phyloP scores from a whole-genome alignment of 2,797 vertebrate species.

The Loris lydekkerianus region DNA sequence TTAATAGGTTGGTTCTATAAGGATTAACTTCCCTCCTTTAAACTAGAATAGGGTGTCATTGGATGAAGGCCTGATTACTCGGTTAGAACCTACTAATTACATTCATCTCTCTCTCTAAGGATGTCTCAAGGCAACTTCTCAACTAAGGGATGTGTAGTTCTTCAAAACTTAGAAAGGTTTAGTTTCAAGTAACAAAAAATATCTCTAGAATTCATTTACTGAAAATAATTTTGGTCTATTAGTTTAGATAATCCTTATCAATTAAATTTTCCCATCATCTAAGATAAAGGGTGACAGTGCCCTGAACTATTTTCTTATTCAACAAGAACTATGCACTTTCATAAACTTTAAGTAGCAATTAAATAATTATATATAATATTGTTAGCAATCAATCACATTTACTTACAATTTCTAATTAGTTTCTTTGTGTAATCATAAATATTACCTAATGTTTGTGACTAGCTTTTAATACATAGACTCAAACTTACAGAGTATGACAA shows the following conservation, averaged over 20 bases:
- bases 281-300: not conserved
- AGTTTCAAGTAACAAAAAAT: not conserved
- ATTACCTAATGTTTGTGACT: not conserved
- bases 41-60: not conserved
- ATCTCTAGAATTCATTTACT: not conserved
- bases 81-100: not conserved
- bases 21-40: not conserved
- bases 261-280: not conserved
- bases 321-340: not conserved
- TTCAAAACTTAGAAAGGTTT: not conserved
- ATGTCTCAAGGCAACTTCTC: not conserved
- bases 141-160: not conserved
- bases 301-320: not conserved
- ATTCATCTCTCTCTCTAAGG: not conserved
- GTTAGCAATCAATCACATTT: slow-evolving; percentile 37
- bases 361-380: not conserved
- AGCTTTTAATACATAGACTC: slow-evolving; percentile 4
- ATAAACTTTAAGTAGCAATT: slow-evolving; percentile 40
- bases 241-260: not conserved
- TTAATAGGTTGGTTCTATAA: not conserved
- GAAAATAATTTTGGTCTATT: not conserved
- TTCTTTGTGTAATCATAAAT: slow-evolving; percentile 42
- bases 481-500: not conserved
- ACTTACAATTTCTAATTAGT: slow-evolving; percentile 30
- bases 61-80: not conserved